Percentiles rank a stretch among this genome's conserved stretches.
Conservation (phyloP, 92 coral and sea anemone species). For the Zoanthus solanderi region DNA sequence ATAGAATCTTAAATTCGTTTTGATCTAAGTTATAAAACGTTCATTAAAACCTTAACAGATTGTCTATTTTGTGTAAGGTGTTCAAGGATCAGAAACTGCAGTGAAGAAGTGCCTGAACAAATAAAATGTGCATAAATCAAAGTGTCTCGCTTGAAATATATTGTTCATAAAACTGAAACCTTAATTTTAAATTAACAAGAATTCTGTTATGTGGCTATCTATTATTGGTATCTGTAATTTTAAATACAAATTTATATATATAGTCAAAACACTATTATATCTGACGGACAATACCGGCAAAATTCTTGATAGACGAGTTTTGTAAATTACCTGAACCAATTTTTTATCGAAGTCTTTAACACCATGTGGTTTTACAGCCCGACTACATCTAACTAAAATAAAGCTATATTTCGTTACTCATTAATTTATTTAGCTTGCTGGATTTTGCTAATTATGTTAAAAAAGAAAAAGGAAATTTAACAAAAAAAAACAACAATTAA, state of each 20-base stretch:
- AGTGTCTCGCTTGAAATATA: too few species aligned
- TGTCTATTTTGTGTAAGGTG: neutral
- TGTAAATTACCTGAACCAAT: neutral
- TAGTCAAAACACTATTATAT: neutral
- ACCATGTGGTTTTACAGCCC: neutral
- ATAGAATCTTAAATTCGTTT: neutral
- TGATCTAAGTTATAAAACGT: neutral
- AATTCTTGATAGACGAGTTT: neutral
- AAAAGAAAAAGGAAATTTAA: neutral
- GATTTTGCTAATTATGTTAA: neutral
- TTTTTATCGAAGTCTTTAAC: neutral
- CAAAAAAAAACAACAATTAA: neutral
- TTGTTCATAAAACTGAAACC: too few species aligned
- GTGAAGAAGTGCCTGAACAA: too few species aligned
- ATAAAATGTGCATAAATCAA: too few species aligned
- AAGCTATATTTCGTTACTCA: neutral
- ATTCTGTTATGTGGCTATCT: neutral
- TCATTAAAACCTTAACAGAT: neutral
- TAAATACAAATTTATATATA: neutral
- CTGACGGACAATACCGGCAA: neutral
- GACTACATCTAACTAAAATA: neutral
- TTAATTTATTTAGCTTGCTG: neutral
- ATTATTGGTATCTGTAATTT: neutral
- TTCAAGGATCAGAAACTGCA: neutral
- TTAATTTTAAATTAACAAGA: neutral